Base-by-base conservation (phyloP, 92 coral and sea anemone species). In the Muricea muricata region DNA sequence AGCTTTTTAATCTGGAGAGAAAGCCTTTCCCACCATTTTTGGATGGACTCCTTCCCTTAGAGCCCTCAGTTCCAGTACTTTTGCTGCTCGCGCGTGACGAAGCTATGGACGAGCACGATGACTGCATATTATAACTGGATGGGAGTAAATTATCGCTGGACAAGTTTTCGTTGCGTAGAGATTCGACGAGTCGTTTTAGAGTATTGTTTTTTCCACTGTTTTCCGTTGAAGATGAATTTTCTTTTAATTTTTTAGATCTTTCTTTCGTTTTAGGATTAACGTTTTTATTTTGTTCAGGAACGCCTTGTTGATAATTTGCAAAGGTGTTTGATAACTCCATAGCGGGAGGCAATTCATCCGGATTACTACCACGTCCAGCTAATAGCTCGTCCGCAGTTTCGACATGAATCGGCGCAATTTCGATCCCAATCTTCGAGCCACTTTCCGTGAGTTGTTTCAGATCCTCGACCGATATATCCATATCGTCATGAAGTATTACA, bases 391-490 rank as follows among this genome's bases (percentile, higher is more conserved):
- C 41, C 23, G 47, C 61, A 39, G 65, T 26, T 9, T 56, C 82
- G 4, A 77, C 23, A 14, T 54, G 69, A 12, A 77, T 33, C 29
- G 80, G 37, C 18, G 23, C 63, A 24, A 74, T 74, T 1, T 77
- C 68, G 68, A 77, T 77, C 0, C 68, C 82, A 35, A 77, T 77
- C 24, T 54, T 61, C 14, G 82, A 77, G 41, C 68, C 50, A 18
- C 39, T 74, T 52, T 54, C 67, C 13, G 68, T 61, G 29, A 77
- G 69, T 41, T 77, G 82, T 77, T 52, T 77, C 42, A 77, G 52
- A 60, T 77, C 82, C 4, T 37, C 82, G 35, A 60, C 68, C 28
- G 82, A 54, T 39, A 77, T 77, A 28, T 77, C 50, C 4, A 14
- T 29, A n/a, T 77, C 82, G 37, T 77, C 82, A 23, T 77, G 58